Base-by-base conservation (phyloP, 2,888 invertebrate species). In the Mythimna loreyi region DNA sequence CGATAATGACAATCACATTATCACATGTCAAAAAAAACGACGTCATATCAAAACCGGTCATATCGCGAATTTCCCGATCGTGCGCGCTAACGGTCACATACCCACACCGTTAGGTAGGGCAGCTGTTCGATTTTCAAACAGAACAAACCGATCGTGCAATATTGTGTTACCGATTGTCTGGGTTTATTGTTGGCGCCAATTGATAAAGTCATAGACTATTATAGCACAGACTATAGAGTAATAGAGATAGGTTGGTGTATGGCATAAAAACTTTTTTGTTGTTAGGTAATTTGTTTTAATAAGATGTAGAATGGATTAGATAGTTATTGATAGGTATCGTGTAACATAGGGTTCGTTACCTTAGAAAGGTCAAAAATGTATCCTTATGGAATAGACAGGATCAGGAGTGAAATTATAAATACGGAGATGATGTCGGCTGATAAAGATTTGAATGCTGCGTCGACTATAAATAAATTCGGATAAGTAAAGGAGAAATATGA, bases 71-170 rank as follows among this genome's bases (percentile, higher is more conserved):
- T 75, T 68, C 73, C 78, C 70, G 74, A 78, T 65, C 50, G 58
- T 63, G 63, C 52, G 43, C 58, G 61, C 16, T 80, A 83, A 78
- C 85, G 69, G 82, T 74, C 64, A 60, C 49, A 7, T 68, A 67
- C 84, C 76, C 49, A 4, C 67, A 67, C 84, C 82, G 84, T 84
- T 84, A 83, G 59, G 21, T n/a, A 55, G 40, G 72, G 57, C 84
- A 84, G 85, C 80, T 83, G 83, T 62, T 52, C 30, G 62, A 77
- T 66, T 52, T 45, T 69, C 69, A 28, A 71, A 69, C 70, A 66
- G 77, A 77, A n/a, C n/a, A n/a, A n/a, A n/a, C n/a, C n/a, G 62
- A 52, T 75, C 58, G 68, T 55, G 21, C 69, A 69, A 73, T 84
- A 82, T 84, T 78, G 61, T 59, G 64, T 84, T 84, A 81, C 78